A percentile compares a stretch with the other conserved stretches of the same genome.
These are phyloP conservation scores for Spinus olivaceus DNA, from an alignment of 2,797 vertebrate genomes.

Conservation along the genomic window DNA sequence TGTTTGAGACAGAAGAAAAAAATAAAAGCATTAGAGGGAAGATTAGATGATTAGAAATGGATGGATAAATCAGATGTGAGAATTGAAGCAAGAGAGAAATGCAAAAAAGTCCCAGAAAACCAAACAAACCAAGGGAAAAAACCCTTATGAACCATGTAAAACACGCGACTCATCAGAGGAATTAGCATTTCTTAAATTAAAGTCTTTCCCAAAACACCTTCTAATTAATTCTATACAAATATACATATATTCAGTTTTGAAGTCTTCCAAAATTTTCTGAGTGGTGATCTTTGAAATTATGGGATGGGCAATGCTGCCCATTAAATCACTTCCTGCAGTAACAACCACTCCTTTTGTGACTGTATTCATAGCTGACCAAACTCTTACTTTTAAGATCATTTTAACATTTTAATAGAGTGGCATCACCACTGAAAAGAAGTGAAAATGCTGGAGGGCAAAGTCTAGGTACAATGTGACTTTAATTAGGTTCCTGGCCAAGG, in stretches of 20 bases:
- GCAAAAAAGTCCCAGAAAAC: neutral
- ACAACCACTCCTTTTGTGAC: neutral
- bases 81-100: neutral
- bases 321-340: neutral
- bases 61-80: neutral
- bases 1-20: neutral
- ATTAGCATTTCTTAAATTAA: neutral
- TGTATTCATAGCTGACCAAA: neutral
- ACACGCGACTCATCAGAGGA: neutral
- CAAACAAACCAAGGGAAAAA: neutral
- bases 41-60: neutral
- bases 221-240: neutral
- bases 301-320: neutral
- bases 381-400: neutral
- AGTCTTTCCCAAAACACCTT: neutral
- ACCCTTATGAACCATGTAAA: rapidly evolving
- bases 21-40: neutral
- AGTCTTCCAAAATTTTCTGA: neutral
- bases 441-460: neutral
- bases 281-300: neutral
- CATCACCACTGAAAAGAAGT: neutral
- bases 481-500: neutral
- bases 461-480: neutral
- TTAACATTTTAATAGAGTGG: neutral
- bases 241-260: neutral